phyloP scores from a whole-genome alignment of 2,113 vertebrate genomes.

The Heloderma charlesbogerti region DNA sequence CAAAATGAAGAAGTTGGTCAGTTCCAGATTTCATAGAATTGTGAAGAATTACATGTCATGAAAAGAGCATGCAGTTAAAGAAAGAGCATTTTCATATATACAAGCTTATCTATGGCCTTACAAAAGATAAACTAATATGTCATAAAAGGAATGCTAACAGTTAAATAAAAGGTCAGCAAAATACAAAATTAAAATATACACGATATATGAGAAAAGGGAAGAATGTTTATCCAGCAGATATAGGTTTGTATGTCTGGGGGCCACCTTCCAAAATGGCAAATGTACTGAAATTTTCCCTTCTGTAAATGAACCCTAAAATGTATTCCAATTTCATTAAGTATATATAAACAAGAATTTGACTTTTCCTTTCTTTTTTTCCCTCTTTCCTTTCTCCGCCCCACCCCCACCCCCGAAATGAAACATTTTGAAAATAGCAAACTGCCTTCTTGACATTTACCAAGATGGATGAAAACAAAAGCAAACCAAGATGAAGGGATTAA shows the following conservation, averaged over 20 bases:
- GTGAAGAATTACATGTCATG: background rate
- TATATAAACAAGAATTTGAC: conserved; percentile 36
- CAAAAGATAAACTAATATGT: background rate
- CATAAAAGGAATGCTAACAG: background rate
- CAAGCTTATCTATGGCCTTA: background rate
- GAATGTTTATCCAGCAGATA: background rate
- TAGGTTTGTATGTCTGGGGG: conserved; percentile 43
- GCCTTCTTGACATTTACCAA: conserved; percentile 19
- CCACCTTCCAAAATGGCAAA: background rate
- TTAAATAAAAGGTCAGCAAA: background rate
- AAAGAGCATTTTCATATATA: background rate
- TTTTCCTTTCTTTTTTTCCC: background rate
- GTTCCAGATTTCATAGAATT: background rate
- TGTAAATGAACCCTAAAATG: conserved; percentile 1
- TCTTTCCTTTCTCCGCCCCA: background rate
- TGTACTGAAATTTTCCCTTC: conserved; percentile 35
- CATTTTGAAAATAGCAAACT: background rate
- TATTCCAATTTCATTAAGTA: conserved; percentile 4
- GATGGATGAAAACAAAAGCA: background rate
- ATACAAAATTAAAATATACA: background rate
- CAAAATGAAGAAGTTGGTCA: too few relatives aligned
- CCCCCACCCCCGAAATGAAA: conserved; percentile 17
- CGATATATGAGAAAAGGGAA: background rate
- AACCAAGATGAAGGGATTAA: background rate
- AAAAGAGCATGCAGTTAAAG: background rate